Conservation (phyloP, 1,140 invertebrate species). For the Drosophila lacteicornis region DNA sequence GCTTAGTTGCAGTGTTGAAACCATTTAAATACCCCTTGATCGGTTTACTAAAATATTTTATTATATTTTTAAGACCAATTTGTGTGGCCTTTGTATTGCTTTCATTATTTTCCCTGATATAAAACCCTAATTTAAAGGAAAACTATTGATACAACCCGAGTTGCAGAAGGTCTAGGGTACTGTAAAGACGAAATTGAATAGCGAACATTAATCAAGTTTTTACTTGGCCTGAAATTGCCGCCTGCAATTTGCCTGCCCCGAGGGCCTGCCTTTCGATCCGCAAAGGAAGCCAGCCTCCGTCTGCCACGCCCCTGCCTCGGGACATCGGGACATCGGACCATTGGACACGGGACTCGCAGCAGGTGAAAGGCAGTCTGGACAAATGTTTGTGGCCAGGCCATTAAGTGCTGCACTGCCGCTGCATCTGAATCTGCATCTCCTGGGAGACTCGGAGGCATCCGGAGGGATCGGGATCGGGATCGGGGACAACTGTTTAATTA, state of each 20-base stretch:
- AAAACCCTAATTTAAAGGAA: too few relatives aligned
- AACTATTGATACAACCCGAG: too few relatives aligned
- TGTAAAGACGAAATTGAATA: constrained; percentile 41
- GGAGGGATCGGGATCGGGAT: neutral
- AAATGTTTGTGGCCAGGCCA: constrained; percentile 55
- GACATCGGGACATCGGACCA: too few relatives aligned
- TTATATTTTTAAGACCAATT: neutral
- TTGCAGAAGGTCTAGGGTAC: neutral
- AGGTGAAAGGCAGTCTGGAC: constrained; percentile 39
- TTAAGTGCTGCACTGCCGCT: constrained; percentile 54
- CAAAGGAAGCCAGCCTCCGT: constrained; percentile 12
- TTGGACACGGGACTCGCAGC: neutral
- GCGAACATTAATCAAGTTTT: constrained; percentile 63
- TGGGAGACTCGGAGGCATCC: neutral
- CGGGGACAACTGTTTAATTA: constrained; percentile 45
- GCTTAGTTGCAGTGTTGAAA: constrained; percentile 38
- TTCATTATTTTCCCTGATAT: too few relatives aligned
- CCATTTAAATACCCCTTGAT: constrained; percentile 1
- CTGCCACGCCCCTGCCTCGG: neutral
- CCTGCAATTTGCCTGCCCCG: constrained; percentile 15
- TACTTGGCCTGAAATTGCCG: constrained; percentile 22
- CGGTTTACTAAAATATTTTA: neutral
- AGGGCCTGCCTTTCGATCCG: constrained; percentile 27
- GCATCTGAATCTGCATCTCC: constrained; percentile 5
- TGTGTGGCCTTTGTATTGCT: too few relatives aligned